These are phyloP conservation scores for Benthosema pterotum DNA, from an alignment of 2,797 vertebrate species.

Conservation along the genomic window DNA sequence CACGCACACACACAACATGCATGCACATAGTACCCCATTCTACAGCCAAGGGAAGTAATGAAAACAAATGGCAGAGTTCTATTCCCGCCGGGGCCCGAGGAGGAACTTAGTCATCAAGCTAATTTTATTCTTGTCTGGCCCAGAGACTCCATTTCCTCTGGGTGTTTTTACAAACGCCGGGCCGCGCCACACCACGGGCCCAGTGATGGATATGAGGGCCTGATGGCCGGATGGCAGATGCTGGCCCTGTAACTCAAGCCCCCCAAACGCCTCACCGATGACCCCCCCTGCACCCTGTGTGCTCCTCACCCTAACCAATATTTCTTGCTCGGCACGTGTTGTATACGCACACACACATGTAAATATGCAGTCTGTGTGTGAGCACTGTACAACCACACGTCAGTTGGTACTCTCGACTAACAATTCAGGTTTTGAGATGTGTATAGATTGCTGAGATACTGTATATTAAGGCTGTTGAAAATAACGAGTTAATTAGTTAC, in stretches of 20 bases:
- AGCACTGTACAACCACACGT: not conserved
- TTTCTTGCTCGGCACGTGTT: slow-evolving; percentile 22
- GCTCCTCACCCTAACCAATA: slow-evolving; percentile 63
- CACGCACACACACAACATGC: slow-evolving; percentile 52
- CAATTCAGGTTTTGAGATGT: too few relatives aligned
- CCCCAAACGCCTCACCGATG: slow-evolving; percentile 71
- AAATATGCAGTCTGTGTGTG: slow-evolving; percentile 5
- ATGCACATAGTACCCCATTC: slow-evolving; percentile 58
- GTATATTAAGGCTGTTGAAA: too few relatives aligned
- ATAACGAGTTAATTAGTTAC: too few relatives aligned
- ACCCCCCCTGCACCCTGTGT: slow-evolving; percentile 57
- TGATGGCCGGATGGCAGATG: slow-evolving; percentile 86
- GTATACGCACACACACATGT: slow-evolving; percentile 23
- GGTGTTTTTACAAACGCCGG: slow-evolving; percentile 85
- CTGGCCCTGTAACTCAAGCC: slow-evolving; percentile 88
- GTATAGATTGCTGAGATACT: too few relatives aligned
- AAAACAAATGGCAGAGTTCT: slow-evolving; percentile 85
- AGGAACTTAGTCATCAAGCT: slow-evolving; percentile 88
- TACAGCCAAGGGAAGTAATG: slow-evolving; percentile 79
- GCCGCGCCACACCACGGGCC: slow-evolving; percentile 73
- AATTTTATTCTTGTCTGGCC: slow-evolving; percentile 87
- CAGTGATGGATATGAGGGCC: slow-evolving; percentile 79
- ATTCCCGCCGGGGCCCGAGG: slow-evolving; percentile 79
- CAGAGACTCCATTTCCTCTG: slow-evolving; percentile 87
- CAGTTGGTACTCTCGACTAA: too few relatives aligned